Percentiles rank a stretch among this genome's conserved stretches.
These are phyloP conservation scores for Styela plicata DNA, from an alignment of 23 tunicate genomes.

Conservation along the genomic window DNA sequence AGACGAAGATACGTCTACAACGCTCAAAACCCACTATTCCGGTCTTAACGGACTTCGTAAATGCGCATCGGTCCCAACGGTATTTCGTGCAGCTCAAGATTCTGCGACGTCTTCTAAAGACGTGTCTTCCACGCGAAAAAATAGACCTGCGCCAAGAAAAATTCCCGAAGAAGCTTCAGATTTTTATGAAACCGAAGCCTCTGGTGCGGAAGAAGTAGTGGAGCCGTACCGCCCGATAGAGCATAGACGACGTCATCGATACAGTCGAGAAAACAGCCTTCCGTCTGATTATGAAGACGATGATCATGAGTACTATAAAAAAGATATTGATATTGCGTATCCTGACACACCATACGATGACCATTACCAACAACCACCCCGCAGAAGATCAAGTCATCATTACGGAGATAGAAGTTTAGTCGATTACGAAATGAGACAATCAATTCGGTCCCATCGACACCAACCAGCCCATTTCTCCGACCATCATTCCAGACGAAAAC, in stretches of 20 bases:
- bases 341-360: neutral
- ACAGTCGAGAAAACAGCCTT: neutral
- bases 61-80: constrained; percentile 5
- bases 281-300: constrained; percentile 19
- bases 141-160: neutral
- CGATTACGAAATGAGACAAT: neutral
- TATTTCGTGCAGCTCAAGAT: neutral
- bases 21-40: neutral
- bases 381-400: neutral
- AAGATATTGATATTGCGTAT: neutral
- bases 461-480: neutral
- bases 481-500: neutral
- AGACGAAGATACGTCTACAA: neutral
- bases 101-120: neutral
- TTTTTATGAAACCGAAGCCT: constrained; percentile 10
- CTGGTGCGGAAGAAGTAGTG: constrained; percentile 2
- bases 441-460: neutral
- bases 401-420: neutral
- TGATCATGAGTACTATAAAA: neutral
- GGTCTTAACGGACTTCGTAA: neutral
- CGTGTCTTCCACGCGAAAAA: neutral
- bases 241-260: neutral
- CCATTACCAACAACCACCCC: neutral
- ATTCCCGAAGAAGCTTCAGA: constrained; percentile 10
- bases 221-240: neutral